Base-by-base conservation (phyloP, 2,888 invertebrate species). In the Abrostola tripartita region DNA sequence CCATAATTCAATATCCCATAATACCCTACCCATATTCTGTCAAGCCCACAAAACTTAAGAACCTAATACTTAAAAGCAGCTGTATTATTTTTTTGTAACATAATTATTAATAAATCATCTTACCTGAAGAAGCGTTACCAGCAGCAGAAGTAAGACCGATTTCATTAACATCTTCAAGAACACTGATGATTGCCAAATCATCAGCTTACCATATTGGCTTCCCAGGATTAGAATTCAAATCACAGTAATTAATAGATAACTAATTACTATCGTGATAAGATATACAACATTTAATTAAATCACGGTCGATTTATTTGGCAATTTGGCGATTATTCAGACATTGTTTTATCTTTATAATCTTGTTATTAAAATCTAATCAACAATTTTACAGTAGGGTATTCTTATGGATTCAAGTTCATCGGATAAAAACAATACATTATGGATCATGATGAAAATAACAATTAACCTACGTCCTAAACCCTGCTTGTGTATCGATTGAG, bases 81-180 rank as follows among this genome's bases (percentile, higher is more conserved):
- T 11, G n/a, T 11, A 42, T 9, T 42, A 9, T 14, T 9, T 14
- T 6, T 14, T 14, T 9, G 6, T n/a, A 37, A 10, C 7, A 6
- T 36, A 6, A 37, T 37, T 52, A 59, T 52, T 5, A 49, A 38
- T 50, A 10, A 24, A 58, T 10, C 10, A 42, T 52, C 82, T 85
- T 83, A 90, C 90, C 88, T 86, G 88, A 64, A 82, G 73, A 44
- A 82, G 69, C 64, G 83, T 84, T 68, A 87, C 76, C 69, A 77
- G 81, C 42, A 88, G 61, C 50, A 87, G 53, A 37, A 88, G 37
- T 8, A 85, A 73, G 62, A 80, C 85, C 80, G 87, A 67, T 68
- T 76, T 82, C 82, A 79, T 68, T 68, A 83, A 83, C 90, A 90
- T 89, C 59, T 77, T 85, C 38, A 68, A 71, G 40, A 61, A 73